phyloP scores from a whole-genome alignment of 1,140 invertebrate genomes.

The Himalopsyche phryganea region DNA sequence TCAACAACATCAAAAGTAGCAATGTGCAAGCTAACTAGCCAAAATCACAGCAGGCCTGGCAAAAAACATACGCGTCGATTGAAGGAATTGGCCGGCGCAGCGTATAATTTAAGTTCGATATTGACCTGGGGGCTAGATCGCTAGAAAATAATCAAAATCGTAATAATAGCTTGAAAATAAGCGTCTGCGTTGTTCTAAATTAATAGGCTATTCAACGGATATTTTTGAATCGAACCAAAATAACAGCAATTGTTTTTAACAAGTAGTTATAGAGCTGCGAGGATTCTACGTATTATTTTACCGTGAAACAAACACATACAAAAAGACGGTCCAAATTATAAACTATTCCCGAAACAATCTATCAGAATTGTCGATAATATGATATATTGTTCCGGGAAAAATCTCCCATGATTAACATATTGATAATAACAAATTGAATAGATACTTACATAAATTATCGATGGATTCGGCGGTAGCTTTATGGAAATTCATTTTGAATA shows the following conservation, averaged over 20 bases:
- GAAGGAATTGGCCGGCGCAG: constrained; percentile 5
- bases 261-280: constrained; percentile 5
- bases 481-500: too few species aligned
- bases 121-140: constrained; percentile 14
- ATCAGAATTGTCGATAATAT: too few species aligned
- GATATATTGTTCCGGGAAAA: too few species aligned
- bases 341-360: too few species aligned
- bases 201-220: constrained; percentile 8
- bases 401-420: too few species aligned
- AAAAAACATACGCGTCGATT: background rate
- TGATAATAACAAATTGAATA: too few species aligned
- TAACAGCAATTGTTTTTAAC: constrained; percentile 7
- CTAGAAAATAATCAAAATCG: constrained; percentile 9
- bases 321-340: too few species aligned
- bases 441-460: too few species aligned
- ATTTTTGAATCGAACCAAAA: constrained; percentile 3
- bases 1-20: too few species aligned
- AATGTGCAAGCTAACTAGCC: background rate
- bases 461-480: too few species aligned
- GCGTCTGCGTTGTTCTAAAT: constrained; percentile 8
- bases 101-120: constrained; percentile 14
- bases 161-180: constrained; percentile 10
- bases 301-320: too few species aligned
- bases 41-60: background rate
- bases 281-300: too few species aligned